These are phyloP conservation scores for Eolophus roseicapilla DNA, from an alignment of 2,113 vertebrate species.

Conservation along the genomic window DNA sequence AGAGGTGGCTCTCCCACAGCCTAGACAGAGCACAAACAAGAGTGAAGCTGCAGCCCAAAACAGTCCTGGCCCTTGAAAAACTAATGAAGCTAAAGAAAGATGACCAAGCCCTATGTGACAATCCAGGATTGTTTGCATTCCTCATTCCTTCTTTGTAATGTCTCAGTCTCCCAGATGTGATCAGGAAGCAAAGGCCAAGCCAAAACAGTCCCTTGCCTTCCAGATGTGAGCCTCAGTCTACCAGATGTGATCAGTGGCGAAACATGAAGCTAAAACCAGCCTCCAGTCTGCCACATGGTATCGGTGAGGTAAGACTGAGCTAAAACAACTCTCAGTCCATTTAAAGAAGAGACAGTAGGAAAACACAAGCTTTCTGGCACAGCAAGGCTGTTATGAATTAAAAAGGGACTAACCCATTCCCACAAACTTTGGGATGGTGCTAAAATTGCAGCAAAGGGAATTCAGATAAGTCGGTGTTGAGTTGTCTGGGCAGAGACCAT, in stretches of 20 bases:
- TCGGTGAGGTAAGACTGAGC: not conserved
- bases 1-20: conserved; percentile 94
- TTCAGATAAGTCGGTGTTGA: not conserved
- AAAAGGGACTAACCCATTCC: not conserved
- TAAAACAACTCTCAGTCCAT: not conserved
- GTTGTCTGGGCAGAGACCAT: not conserved
- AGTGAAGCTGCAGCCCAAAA: not conserved
- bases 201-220: not conserved
- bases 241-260: not conserved
- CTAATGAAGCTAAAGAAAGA: not conserved
- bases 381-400: not conserved
- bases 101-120: not conserved
- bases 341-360: not conserved
- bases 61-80: not conserved
- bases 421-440: not conserved
- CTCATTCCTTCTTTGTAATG: not conserved
- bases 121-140: not conserved
- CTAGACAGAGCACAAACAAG: conserved; percentile 61
- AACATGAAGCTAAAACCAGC: not conserved
- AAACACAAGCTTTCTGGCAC: not conserved
- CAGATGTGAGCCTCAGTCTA: not conserved
- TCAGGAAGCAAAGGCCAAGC: not conserved
- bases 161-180: not conserved
- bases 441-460: not conserved
- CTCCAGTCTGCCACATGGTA: not conserved